These are phyloP conservation scores for Hycleus cichorii DNA, from an alignment of 1,140 invertebrate species.

Conservation along the genomic window DNA sequence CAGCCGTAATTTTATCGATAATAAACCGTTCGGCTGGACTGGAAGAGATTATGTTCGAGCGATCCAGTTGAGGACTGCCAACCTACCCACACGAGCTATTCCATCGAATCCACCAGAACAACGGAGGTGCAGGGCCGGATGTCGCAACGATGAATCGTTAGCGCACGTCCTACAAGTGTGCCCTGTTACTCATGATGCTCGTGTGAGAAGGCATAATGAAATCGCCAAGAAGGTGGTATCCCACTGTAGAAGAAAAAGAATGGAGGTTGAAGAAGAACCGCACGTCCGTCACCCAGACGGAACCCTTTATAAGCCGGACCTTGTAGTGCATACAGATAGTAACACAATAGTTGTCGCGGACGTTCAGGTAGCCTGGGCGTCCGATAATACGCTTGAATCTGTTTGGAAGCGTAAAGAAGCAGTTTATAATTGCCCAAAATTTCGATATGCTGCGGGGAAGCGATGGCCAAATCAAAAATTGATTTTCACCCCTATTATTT, in stretches of 20 bases:
- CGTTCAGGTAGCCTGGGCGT: too few species aligned
- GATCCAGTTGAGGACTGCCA: conserved; percentile 15
- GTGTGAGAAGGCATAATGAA: not conserved
- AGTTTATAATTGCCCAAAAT: too few species aligned
- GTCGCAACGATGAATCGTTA: not conserved
- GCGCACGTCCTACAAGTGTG: not conserved
- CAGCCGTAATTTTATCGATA: not conserved
- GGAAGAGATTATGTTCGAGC: conserved; percentile 18
- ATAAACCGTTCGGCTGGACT: conserved; percentile 7
- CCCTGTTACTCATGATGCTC: not conserved
- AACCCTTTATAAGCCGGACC: not conserved
- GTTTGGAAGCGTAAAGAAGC: too few species aligned
- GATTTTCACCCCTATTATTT: too few species aligned
- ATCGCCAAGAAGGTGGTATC: not conserved
- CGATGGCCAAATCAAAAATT: too few species aligned
- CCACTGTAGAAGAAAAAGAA: not conserved
- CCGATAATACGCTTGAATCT: too few species aligned
- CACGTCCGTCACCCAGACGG: not conserved
- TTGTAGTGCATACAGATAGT: not conserved
- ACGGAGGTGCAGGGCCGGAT: not conserved
- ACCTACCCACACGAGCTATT: not conserved
- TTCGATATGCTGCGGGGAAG: too few species aligned
- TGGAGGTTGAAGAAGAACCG: not conserved
- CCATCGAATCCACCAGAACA: not conserved
- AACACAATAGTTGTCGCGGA: not conserved